Evolutionary conservation across 2,888 invertebrate species (phyloP).

Genomic region (Erpobdella octoculata): DNA sequence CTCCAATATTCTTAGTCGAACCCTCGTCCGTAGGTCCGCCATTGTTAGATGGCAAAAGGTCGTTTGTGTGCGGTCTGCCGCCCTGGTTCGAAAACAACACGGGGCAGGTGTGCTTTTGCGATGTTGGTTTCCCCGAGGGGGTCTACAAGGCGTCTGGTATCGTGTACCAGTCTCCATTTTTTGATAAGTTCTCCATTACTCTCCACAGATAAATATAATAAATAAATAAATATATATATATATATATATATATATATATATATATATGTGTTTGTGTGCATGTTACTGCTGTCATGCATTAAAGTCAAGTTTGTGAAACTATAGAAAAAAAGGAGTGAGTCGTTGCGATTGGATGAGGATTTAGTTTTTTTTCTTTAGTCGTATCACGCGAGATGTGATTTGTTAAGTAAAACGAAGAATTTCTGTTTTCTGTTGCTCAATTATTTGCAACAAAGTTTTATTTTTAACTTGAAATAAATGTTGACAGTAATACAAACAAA

Average conservation of each 20-base stretch:
- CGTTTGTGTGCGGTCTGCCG: slow-evolving; percentile 66
- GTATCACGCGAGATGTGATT: too few species aligned
- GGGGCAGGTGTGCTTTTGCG: slow-evolving; percentile 70
- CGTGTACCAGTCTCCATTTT: slow-evolving; percentile 75
- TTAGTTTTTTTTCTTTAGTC: too few species aligned
- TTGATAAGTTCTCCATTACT: slow-evolving; percentile 72
- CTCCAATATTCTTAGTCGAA: slow-evolving; percentile 69
- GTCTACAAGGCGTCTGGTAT: slow-evolving; percentile 70
- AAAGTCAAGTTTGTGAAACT: neutral
- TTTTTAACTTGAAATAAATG: too few species aligned
- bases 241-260: neutral
- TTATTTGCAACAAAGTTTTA: too few species aligned
- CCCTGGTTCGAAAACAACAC: slow-evolving; percentile 59
- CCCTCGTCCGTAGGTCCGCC: slow-evolving; percentile 61
- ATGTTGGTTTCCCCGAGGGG: slow-evolving; percentile 71
- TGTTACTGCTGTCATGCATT: neutral
- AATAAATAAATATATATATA: slow-evolving; percentile 2
- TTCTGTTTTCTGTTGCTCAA: too few species aligned
- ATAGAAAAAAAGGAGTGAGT: neutral
- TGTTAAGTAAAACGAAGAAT: too few species aligned
- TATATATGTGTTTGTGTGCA: neutral
- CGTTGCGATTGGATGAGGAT: too few species aligned
- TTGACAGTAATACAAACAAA: too few species aligned
- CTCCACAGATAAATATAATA: slow-evolving; percentile 30
- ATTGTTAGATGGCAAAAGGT: slow-evolving; percentile 58